Evolutionary conservation across 2,888 invertebrate genomes (phyloP).

Genomic region (Heliconius sara): DNA sequence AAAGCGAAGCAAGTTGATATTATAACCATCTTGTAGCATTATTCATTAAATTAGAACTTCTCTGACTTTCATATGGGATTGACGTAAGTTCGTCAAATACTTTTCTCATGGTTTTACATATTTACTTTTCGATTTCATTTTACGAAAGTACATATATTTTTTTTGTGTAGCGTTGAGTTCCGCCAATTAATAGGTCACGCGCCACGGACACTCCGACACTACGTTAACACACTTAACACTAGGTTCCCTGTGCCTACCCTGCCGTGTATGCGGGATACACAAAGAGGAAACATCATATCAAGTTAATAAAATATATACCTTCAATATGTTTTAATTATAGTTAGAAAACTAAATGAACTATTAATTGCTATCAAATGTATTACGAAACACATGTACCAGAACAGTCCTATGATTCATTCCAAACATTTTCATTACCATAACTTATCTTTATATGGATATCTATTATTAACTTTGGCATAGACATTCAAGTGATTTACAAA

Average conservation of each 20-base stretch:
- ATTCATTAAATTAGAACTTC: not conserved
- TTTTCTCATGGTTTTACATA: not conserved
- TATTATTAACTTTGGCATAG: not conserved
- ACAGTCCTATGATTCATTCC: not conserved
- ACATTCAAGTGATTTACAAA: not conserved
- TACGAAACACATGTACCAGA: not conserved
- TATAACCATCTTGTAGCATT: constrained; percentile 1
- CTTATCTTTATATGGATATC: not conserved
- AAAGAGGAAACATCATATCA: no score
- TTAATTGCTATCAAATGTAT: not conserved
- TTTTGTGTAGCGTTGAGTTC: no score
- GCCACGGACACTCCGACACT: no score
- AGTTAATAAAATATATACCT: not conserved
- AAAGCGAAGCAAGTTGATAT: constrained; percentile 8
- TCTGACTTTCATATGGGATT: not conserved
- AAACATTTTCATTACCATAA: not conserved
- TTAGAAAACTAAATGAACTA: not conserved
- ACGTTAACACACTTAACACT: no score
- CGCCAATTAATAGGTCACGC: no score
- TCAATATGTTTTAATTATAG: not conserved
- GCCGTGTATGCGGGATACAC: no score
- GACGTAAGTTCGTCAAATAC: not conserved
- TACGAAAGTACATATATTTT: not conserved
- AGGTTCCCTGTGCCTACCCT: no score
- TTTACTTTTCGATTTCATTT: not conserved